These are phyloP conservation scores for Metacarcinus magister DNA, from an alignment of 2,888 invertebrate species.

Conservation along the genomic window DNA sequence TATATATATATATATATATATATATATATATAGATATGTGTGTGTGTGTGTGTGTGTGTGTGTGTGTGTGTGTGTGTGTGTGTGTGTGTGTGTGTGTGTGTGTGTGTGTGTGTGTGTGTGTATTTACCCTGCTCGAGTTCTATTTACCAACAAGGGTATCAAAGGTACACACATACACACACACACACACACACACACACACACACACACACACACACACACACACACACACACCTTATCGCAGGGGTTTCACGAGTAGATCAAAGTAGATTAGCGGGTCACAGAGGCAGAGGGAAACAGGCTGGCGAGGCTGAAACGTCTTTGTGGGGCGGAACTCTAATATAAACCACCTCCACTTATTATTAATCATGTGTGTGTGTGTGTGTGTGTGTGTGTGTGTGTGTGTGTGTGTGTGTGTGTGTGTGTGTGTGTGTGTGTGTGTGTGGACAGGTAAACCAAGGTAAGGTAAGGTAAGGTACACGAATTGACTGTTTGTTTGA, in stretches of 20 bases:
- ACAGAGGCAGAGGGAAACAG: not conserved
- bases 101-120: not conserved
- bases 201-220: not conserved
- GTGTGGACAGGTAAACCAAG: not conserved
- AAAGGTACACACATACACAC: slow-evolving; percentile 26
- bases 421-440: slow-evolving; percentile 14
- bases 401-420: slow-evolving; percentile 26
- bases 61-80: slow-evolving; percentile 26
- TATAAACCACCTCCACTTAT: not conserved
- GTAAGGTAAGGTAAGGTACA: too few species aligned
- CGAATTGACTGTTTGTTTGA: not conserved
- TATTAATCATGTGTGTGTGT: not conserved
- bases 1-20: too few species aligned
- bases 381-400: not conserved
- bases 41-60: not conserved
- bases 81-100: not conserved
- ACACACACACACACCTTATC: not conserved
- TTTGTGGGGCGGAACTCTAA: not conserved
- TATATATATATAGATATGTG: too few species aligned
- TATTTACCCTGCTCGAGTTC: not conserved
- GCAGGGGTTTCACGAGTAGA: not conserved
- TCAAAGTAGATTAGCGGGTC: not conserved
- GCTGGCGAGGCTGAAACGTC: not conserved
- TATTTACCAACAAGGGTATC: too few species aligned
- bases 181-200: slow-evolving; percentile 37